A percentile compares a stretch with the other conserved stretches of the same genome.
Evolutionary conservation across 2,113 vertebrate species (phyloP).

Genomic region (Lophius piscatorius): DNA sequence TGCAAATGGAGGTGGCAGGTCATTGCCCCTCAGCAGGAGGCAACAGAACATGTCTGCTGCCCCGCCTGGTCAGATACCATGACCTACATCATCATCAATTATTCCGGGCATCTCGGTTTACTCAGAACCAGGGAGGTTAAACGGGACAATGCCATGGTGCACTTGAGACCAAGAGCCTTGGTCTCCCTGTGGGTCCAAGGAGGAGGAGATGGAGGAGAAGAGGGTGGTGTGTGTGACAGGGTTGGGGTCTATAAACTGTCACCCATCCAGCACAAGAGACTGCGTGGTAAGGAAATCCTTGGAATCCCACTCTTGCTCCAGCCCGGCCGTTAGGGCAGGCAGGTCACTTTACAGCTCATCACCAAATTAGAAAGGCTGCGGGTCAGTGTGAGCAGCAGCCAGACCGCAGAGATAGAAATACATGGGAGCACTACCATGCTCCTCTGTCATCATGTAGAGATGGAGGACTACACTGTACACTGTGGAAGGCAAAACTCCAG

Average conservation of each 20-base stretch:
- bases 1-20: slow-evolving; percentile 75
- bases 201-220: slow-evolving; percentile 17
- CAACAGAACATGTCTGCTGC: slow-evolving; percentile 56
- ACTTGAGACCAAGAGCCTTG: slow-evolving; percentile 39
- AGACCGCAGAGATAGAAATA: slow-evolving; percentile 61
- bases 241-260: slow-evolving; percentile 46
- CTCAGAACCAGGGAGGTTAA: slow-evolving; percentile 47
- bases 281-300: slow-evolving; percentile 72
- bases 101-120: slow-evolving; percentile 81
- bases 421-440: slow-evolving; percentile 30
- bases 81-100: slow-evolving; percentile 76
- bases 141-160: slow-evolving; percentile 64
- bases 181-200: slow-evolving; percentile 52
- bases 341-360: slow-evolving; percentile 81
- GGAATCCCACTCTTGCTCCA: slow-evolving; percentile 65
- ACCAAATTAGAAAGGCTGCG: slow-evolving; percentile 73
- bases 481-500: slow-evolving; percentile 18
- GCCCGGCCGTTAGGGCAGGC: slow-evolving; percentile 43
- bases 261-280: slow-evolving; percentile 41
- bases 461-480: slow-evolving; percentile 5
- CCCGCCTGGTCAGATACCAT: slow-evolving; percentile 63
- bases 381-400: slow-evolving; percentile 50
- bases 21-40: slow-evolving; percentile 69
- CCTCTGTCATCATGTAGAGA: slow-evolving; percentile 22
- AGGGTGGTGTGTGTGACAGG: neutral